Conservation (phyloP, 2,888 invertebrate genomes). For the Antheraea yamamai region DNA sequence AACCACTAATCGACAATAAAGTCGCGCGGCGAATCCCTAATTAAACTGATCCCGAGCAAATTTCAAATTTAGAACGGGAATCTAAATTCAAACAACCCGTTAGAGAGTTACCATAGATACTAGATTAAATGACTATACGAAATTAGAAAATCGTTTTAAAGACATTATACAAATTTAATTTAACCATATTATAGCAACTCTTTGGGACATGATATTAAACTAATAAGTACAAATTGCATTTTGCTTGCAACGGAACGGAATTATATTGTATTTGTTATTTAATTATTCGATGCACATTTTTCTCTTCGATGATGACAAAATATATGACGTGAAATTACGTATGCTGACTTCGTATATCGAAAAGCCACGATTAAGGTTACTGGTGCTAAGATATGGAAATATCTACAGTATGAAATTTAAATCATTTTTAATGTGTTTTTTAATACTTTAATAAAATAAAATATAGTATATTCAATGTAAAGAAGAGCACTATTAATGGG, state of each 20-base stretch:
- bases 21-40: constrained; percentile 33
- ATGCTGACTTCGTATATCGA: too few relatives aligned
- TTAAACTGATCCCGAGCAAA: constrained; percentile 44
- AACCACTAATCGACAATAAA: constrained; percentile 17
- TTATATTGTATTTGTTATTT: too few relatives aligned
- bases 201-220: not conserved
- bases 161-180: not conserved
- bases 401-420: not conserved
- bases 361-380: too few relatives aligned
- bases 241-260: too few relatives aligned
- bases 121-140: constrained; percentile 3
- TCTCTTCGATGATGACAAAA: too few relatives aligned
- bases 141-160: not conserved
- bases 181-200: not conserved
- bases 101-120: constrained; percentile 17
- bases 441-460: too few relatives aligned
- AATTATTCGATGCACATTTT: too few relatives aligned
- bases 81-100: constrained; percentile 15
- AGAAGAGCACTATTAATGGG: too few relatives aligned
- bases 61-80: constrained; percentile 34
- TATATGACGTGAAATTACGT: too few relatives aligned
- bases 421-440: too few relatives aligned
- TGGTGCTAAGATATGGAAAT: not conserved
- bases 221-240: not conserved
- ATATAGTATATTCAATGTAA: too few relatives aligned